These are phyloP conservation scores for Trochalopteron elliotii DNA, from an alignment of 2,113 vertebrate genomes.

Conservation along the genomic window DNA sequence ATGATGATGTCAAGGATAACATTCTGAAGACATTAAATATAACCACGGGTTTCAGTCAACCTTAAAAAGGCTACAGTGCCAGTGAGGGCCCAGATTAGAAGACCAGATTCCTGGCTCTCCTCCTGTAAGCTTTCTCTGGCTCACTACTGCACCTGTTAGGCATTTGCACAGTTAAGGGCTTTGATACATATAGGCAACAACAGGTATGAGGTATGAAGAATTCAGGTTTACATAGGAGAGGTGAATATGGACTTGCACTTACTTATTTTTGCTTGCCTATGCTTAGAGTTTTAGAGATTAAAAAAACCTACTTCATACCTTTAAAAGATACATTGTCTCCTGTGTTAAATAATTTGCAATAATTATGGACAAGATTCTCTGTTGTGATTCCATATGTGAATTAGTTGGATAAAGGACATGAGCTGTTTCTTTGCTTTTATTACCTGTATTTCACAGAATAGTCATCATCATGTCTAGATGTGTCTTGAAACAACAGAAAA, in stretches of 20 bases:
- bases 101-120: not conserved
- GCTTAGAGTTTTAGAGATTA: not conserved
- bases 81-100: not conserved
- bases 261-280: not conserved
- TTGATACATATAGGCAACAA: not conserved
- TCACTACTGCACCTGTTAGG: not conserved
- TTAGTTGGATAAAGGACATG: not conserved
- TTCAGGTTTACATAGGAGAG: not conserved
- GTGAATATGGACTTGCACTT: not conserved
- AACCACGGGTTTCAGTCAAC: not conserved
- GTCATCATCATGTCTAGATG: not conserved
- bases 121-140: not conserved
- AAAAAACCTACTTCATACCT: not conserved
- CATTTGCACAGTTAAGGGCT: not conserved
- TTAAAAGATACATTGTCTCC: not conserved
- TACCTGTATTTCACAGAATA: not conserved
- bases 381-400: not conserved
- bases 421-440: not conserved
- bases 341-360: not conserved
- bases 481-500: not conserved
- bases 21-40: not conserved
- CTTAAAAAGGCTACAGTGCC: not conserved
- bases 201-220: not conserved
- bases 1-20: not conserved
- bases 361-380: not conserved